Percentiles rank a stretch among this genome's conserved stretches.
These are phyloP conservation scores for Emydura subglobosa DNA, from an alignment of 2,113 vertebrate species.

Conservation along the genomic window DNA sequence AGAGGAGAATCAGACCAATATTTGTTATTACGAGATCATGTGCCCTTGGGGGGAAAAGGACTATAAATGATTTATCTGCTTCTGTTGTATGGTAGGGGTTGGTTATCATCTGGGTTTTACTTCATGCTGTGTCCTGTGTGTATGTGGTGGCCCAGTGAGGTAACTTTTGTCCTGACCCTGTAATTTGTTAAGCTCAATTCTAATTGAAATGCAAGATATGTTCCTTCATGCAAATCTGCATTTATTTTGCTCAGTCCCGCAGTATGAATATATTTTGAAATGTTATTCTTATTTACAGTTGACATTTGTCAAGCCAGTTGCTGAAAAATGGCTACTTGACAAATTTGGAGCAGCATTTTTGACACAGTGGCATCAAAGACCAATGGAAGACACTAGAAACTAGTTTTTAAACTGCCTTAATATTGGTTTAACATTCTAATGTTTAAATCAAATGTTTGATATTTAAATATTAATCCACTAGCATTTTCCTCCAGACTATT, in stretches of 20 bases:
- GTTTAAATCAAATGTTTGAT: slow-evolving; percentile 54
- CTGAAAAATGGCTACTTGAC: background rate
- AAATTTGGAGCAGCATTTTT: background rate
- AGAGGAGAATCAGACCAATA: background rate
- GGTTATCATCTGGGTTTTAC: background rate
- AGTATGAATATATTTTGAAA: background rate
- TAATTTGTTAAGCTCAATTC: background rate
- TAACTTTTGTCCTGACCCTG: background rate
- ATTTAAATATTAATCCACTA: slow-evolving; percentile 62
- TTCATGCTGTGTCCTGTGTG: background rate
- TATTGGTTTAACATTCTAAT: slow-evolving; percentile 40
- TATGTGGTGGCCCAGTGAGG: background rate
- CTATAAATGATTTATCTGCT: background rate
- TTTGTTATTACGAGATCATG: background rate
- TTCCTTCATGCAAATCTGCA: background rate
- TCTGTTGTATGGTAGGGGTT: background rate
- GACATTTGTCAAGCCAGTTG: background rate
- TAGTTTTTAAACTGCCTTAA: background rate
- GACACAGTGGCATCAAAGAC: background rate
- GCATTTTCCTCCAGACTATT: slow-evolving; percentile 26
- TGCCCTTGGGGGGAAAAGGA: background rate
- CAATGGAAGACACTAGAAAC: slow-evolving; percentile 3
- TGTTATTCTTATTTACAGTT: background rate
- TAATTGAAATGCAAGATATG: background rate
- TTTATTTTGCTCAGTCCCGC: background rate